phyloP scores from a whole-genome alignment of 2,113 vertebrate genomes.

The Paramormyrops kingsleyae region DNA sequence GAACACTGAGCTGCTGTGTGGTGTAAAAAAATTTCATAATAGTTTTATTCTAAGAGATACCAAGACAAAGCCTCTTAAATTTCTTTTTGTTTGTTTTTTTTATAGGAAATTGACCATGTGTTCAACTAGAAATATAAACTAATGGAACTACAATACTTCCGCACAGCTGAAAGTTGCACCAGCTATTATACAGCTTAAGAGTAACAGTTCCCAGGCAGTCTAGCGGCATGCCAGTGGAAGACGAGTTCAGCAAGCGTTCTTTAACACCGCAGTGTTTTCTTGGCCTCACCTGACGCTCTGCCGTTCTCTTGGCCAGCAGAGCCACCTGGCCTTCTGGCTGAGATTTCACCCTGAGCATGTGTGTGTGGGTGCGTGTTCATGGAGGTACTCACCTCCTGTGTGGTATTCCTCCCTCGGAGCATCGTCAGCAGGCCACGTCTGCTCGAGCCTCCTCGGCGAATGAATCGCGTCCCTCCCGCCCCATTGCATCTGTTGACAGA shows the following conservation, averaged over 20 bases:
- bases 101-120: not conserved
- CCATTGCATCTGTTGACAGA: not conserved
- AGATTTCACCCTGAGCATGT: not conserved
- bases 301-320: not conserved
- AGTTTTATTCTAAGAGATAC: not conserved
- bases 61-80: not conserved
- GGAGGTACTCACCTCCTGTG: not conserved
- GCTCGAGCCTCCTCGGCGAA: not conserved
- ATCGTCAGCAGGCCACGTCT: not conserved
- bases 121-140: not conserved
- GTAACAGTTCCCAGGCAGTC: not conserved
- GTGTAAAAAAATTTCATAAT: not conserved
- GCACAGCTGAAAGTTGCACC: not conserved
- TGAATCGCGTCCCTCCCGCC: not conserved
- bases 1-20: not conserved
- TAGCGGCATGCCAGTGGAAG: not conserved
- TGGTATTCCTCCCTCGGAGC: not conserved
- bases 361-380: not conserved
- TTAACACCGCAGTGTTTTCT: not conserved
- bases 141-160: not conserved
- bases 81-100: not conserved
- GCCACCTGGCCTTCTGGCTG: not conserved
- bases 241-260: not conserved
- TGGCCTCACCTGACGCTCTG: too few species aligned
- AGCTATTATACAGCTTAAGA: not conserved